phyloP scores from a whole-genome alignment of 2,113 vertebrate genomes.

The Sminthopsis crassicaudata region DNA sequence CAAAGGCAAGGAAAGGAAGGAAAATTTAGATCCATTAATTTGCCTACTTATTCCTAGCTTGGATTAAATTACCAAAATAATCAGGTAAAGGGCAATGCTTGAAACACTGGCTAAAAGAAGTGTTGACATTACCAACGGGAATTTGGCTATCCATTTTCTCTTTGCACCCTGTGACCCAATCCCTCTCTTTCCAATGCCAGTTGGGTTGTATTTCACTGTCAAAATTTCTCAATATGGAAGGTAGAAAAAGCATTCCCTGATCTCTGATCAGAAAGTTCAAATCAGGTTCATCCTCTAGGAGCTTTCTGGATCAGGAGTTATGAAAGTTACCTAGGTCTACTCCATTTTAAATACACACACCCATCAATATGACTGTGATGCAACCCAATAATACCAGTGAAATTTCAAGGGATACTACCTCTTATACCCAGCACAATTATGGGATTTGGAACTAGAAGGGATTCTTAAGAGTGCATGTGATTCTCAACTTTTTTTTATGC shows the following conservation, averaged over 20 bases:
- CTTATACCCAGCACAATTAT: background rate
- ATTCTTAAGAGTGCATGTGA: background rate
- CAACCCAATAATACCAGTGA: background rate
- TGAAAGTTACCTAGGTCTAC: background rate
- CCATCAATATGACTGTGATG: background rate
- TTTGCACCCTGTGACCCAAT: background rate
- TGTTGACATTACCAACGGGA: background rate
- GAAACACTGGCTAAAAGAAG: background rate
- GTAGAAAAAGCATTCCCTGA: background rate
- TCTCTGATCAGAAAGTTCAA: background rate
- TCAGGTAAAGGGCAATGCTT: background rate
- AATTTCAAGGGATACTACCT: background rate
- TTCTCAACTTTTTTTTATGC: background rate
- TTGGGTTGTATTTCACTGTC: background rate
- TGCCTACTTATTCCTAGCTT: background rate
- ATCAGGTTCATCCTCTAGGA: background rate
- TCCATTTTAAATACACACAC: background rate
- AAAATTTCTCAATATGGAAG: background rate
- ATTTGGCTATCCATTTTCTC: background rate
- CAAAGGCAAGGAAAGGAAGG: background rate
- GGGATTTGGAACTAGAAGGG: background rate
- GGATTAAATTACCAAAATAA: background rate
- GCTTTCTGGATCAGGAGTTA: background rate
- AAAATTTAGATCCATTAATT: background rate
- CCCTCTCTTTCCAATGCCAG: background rate